Conservation (phyloP, 2,113 vertebrate genomes). For the Electrona antarctica region DNA sequence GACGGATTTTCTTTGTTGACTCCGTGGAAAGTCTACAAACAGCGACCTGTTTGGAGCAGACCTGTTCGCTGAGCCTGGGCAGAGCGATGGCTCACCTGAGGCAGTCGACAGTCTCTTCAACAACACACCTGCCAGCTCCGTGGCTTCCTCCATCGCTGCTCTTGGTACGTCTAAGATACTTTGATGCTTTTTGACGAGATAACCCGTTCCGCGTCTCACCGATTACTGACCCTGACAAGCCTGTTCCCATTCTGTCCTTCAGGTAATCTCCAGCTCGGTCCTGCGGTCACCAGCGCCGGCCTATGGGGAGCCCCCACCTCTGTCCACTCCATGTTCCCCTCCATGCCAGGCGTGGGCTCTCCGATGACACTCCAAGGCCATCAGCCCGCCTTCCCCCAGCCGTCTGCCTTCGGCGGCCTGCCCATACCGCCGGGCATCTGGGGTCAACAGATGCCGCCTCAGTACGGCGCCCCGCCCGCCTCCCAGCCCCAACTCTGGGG, state of each 20-base stretch:
- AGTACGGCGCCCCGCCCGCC: slow-evolving; percentile 66
- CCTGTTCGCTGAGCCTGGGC: slow-evolving; percentile 74
- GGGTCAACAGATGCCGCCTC: slow-evolving; percentile 76
- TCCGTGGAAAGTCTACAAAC: slow-evolving; percentile 73
- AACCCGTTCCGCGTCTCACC: background rate
- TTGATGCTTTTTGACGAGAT: too few species aligned
- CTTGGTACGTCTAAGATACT: slow-evolving; percentile 61
- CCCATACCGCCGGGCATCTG: slow-evolving; percentile 75
- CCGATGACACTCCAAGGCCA: slow-evolving; percentile 62
- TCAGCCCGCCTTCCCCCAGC: slow-evolving; percentile 71
- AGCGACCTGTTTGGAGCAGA: slow-evolving; percentile 84
- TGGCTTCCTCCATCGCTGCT: slow-evolving; percentile 54
- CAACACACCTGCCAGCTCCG: slow-evolving; percentile 48
- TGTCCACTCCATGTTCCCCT: slow-evolving; percentile 68
- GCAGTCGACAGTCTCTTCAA: slow-evolving; percentile 80
- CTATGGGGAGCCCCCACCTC: slow-evolving; percentile 78
- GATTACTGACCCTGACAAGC: too few species aligned
- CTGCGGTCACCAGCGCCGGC: slow-evolving; percentile 63
- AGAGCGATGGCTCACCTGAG: slow-evolving; percentile 50
- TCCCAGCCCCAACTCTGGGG: slow-evolving; percentile 80
- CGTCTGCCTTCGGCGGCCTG: slow-evolving; percentile 72
- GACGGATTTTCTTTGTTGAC: background rate
- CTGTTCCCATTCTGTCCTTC: slow-evolving; percentile 12
- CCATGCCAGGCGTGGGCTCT: slow-evolving; percentile 65
- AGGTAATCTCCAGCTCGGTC: slow-evolving; percentile 81